A percentile compares a stretch with the other conserved stretches of the same genome.
Evolutionary conservation across 2,113 vertebrate genomes (phyloP).

Genomic region (Psilopsiagon aurifrons): DNA sequence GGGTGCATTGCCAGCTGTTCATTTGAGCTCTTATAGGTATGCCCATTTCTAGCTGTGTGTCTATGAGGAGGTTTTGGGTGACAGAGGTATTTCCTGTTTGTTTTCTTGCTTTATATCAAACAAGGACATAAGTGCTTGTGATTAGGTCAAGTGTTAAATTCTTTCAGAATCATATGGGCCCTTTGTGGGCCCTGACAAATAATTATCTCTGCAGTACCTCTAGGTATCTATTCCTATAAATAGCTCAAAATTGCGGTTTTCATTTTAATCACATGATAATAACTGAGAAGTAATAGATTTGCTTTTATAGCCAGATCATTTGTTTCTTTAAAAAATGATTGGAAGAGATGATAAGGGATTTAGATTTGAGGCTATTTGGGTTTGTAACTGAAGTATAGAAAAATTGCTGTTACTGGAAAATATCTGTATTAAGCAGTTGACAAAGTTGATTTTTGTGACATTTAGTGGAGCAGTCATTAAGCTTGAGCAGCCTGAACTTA

Average conservation of each 20-base stretch:
- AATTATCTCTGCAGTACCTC: background rate
- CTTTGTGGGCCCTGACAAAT: background rate
- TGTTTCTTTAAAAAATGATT: background rate
- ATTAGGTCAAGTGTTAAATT: constrained; percentile 7
- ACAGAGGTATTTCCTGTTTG: background rate
- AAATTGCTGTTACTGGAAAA: background rate
- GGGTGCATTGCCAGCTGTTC: background rate
- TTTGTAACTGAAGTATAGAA: background rate
- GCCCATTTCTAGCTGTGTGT: background rate
- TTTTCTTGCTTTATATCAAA: background rate
- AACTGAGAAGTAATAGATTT: background rate
- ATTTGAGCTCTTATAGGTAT: background rate
- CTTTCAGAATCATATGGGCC: background rate
- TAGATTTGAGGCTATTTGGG: background rate
- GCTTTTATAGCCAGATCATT: background rate
- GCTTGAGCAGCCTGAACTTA: background rate
- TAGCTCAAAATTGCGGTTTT: background rate
- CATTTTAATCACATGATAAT: background rate
- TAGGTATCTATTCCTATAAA: background rate
- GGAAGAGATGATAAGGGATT: background rate
- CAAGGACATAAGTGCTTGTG: background rate
- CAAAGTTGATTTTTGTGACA: background rate
- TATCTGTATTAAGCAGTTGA: background rate
- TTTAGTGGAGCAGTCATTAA: background rate
- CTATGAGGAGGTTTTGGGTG: background rate